phyloP scores from a whole-genome alignment of 35 echinoderm and acorn worm genomes.

The Diadema setosum region DNA sequence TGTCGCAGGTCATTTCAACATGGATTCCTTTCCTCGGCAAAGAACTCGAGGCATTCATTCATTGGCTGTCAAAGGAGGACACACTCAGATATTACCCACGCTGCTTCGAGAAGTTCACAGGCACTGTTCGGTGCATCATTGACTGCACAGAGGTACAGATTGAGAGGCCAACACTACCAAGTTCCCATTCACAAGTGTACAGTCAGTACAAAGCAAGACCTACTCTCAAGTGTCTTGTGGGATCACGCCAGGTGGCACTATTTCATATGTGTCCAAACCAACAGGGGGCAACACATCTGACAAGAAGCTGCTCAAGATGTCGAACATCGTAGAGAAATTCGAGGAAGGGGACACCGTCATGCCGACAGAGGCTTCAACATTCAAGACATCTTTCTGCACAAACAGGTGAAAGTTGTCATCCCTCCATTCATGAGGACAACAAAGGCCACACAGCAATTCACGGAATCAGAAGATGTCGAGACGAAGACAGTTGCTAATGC shows the following conservation, averaged over 20 bases:
- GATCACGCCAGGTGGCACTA: constrained; percentile 55
- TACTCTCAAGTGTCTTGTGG: constrained; percentile 58
- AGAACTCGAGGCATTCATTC: constrained; percentile 59
- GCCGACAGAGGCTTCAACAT: constrained; percentile 84
- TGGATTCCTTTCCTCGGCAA: constrained; percentile 65
- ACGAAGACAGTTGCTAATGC: constrained; percentile 78
- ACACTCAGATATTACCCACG: constrained; percentile 49
- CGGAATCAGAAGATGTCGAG: constrained; percentile 17
- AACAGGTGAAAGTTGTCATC: constrained; percentile 67
- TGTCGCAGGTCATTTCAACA: constrained; percentile 71
- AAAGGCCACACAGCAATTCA: constrained; percentile 47
- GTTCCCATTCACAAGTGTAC: constrained; percentile 68
- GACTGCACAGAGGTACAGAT: constrained; percentile 82
- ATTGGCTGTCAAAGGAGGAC: constrained; percentile 67
- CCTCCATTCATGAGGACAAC: constrained; percentile 69
- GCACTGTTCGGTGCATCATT: constrained; percentile 69
- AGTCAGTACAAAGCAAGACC: constrained; percentile 65
- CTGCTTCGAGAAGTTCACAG: constrained; percentile 65
- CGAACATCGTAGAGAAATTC: constrained; percentile 38
- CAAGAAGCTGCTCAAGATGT: constrained; percentile 50
- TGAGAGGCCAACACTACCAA: constrained; percentile 37
- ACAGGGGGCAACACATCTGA: constrained; percentile 70
- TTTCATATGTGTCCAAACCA: constrained; percentile 70
- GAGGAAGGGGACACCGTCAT: constrained; percentile 66
- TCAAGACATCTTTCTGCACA: constrained; percentile 71